Conservation (phyloP, 1,140 invertebrate species). For the Elymnias hypermnestra region DNA sequence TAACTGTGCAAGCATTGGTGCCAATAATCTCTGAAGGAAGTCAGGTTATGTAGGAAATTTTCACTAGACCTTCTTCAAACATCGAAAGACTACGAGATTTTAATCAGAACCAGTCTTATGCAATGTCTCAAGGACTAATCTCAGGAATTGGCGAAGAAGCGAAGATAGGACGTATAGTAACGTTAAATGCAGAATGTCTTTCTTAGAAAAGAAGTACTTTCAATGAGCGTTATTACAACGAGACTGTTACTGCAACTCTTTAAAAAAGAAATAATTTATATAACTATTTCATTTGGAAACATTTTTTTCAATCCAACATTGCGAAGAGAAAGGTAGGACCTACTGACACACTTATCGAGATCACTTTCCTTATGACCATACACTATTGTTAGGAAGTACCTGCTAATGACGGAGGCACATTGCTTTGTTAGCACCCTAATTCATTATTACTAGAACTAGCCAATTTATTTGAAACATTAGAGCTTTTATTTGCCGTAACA, state of each 20-base stretch:
- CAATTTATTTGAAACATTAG: slow-evolving; percentile 1
- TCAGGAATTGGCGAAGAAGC: too few relatives aligned
- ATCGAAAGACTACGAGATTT: too few relatives aligned
- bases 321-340: slow-evolving; percentile 59
- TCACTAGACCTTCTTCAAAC: too few relatives aligned
- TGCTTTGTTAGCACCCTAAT: slow-evolving; percentile 7
- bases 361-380: slow-evolving; percentile 54
- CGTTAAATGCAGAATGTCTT: too few relatives aligned
- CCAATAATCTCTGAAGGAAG: too few relatives aligned
- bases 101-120: too few relatives aligned
- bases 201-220: too few relatives aligned
- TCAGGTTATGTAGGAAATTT: too few relatives aligned
- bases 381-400: slow-evolving; percentile 34
- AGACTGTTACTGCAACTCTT: slow-evolving; percentile 6
- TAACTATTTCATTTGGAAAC: slow-evolving; percentile 42
- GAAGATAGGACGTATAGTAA: too few relatives aligned
- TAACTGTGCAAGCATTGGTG: too few relatives aligned
- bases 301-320: slow-evolving; percentile 37
- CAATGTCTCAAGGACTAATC: too few relatives aligned
- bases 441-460: slow-evolving; percentile 5
- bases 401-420: slow-evolving; percentile 14
- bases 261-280: slow-evolving; percentile 31
- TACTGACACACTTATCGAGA: slow-evolving; percentile 46
- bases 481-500: background rate
- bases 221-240: slow-evolving; percentile 3